A percentile compares a stretch with the other conserved stretches of the same genome.
phyloP scores from a whole-genome alignment of 2,113 vertebrate genomes.

The Athene cunicularia region DNA sequence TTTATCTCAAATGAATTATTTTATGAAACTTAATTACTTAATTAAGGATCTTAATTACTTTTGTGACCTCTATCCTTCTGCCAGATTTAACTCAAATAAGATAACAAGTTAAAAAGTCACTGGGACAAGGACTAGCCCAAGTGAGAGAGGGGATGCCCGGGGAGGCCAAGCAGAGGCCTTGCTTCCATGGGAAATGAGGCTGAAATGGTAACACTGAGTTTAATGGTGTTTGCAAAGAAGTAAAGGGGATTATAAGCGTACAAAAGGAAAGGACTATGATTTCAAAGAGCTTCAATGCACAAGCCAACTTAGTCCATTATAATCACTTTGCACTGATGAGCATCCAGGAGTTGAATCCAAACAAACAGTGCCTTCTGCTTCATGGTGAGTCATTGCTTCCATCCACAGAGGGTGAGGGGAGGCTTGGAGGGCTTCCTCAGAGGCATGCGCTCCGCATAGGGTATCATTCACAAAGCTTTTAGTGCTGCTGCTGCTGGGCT shows the following conservation, averaged over 20 bases:
- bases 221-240: neutral
- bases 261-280: neutral
- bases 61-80: conserved; percentile 14
- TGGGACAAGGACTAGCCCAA: neutral
- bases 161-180: neutral
- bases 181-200: neutral
- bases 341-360: conserved; percentile 9
- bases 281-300: neutral
- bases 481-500: conserved; percentile 21
- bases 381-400: conserved; percentile 14
- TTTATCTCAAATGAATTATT: neutral
- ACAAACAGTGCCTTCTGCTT: neutral
- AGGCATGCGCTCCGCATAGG: neutral
- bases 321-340: neutral
- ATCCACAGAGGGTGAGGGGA: neutral
- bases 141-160: neutral
- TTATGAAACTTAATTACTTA: conserved; percentile 27
- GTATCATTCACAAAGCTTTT: conserved; percentile 12
- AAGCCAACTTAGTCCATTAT: neutral
- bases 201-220: neutral
- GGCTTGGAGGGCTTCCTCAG: conserved; percentile 22
- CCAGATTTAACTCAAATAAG: conserved; percentile 1
- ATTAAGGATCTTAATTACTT: conserved; percentile 50
- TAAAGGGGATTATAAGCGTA: neutral
- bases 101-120: neutral